phyloP scores from a whole-genome alignment of 1,140 invertebrate species.

The Drosophila nigrodunni region DNA sequence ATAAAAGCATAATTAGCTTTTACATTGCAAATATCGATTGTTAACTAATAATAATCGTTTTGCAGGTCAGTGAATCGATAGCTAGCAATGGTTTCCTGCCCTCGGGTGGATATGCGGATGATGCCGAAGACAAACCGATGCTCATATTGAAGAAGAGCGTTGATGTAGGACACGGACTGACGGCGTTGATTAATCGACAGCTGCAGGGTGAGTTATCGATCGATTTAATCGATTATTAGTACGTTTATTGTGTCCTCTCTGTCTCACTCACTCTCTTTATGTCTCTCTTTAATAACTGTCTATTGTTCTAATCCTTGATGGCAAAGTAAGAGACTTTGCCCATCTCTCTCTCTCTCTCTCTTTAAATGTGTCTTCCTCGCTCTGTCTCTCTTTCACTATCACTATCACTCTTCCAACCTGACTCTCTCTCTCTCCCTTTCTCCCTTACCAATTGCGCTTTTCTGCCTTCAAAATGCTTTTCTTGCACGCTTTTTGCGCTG shows the following conservation, averaged over 20 bases:
- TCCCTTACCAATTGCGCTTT: background rate
- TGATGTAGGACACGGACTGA: constrained; percentile 90
- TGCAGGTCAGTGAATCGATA: constrained; percentile 92
- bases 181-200: constrained; percentile 90
- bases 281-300: constrained; percentile 10
- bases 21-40: too few species aligned
- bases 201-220: constrained; percentile 88
- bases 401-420: constrained; percentile 12
- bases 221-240: constrained; percentile 10
- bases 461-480: constrained; percentile 19
- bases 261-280: constrained; percentile 5
- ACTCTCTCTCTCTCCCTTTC: constrained; percentile 19
- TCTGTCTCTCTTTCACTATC: constrained; percentile 18
- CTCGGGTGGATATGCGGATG: constrained; percentile 88
- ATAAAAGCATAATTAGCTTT: background rate
- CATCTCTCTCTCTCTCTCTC: background rate
- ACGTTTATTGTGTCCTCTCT: background rate
- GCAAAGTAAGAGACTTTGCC: too few species aligned
- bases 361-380: background rate
- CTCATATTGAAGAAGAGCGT: constrained; percentile 90
- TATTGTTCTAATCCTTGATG: constrained; percentile 11
- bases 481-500: constrained; percentile 54
- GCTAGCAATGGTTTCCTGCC: constrained; percentile 90
- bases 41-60: too few species aligned
- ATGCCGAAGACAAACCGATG: constrained; percentile 91